Evolutionary conservation across 2,888 invertebrate species (phyloP).

Genomic region (Nemurella pictetii): DNA sequence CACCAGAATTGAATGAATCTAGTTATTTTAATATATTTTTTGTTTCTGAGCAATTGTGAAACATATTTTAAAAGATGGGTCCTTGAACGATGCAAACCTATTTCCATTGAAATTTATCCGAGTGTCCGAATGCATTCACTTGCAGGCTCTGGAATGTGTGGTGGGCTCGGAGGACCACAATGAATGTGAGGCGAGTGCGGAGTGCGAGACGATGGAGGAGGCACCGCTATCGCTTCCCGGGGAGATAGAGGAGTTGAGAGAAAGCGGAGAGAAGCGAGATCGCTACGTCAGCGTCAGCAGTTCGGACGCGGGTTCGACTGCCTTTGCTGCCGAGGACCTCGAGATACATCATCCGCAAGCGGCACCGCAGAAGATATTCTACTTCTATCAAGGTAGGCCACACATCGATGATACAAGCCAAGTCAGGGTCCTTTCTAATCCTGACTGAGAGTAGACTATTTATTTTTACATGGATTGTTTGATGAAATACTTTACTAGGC

Average conservation of each 20-base stretch:
- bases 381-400: conserved; percentile 82
- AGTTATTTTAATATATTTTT: too few species aligned
- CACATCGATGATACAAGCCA: too few species aligned
- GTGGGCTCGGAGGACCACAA: background rate
- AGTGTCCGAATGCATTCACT: too few species aligned
- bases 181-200: background rate
- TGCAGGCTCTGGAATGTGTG: conserved; percentile 1
- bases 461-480: too few species aligned
- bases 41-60: too few species aligned
- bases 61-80: too few species aligned
- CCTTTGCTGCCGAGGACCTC: conserved; percentile 50
- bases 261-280: conserved; percentile 21
- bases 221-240: background rate
- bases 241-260: background rate
- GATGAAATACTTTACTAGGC: too few species aligned
- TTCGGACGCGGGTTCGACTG: conserved; percentile 44
- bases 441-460: too few species aligned
- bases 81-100: too few species aligned
- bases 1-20: background rate
- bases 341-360: conserved; percentile 45
- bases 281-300: conserved; percentile 48
- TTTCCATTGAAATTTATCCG: too few species aligned
- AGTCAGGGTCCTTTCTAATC: too few species aligned
- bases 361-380: conserved; percentile 62
- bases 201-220: background rate